Conservation (phyloP, 2,888 invertebrate species). For the Drymonia ruficornis region DNA sequence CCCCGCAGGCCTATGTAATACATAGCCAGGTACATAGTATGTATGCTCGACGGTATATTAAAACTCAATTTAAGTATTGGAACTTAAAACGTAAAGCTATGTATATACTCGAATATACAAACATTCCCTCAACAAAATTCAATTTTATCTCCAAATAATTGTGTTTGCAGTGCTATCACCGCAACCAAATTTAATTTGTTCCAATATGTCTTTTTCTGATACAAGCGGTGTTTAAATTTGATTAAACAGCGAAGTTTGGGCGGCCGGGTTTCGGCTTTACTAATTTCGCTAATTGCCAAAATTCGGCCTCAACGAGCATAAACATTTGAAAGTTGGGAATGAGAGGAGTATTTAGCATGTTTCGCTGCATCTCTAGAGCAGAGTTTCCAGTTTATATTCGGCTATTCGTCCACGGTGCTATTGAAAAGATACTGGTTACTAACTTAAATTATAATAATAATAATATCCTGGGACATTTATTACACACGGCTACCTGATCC, state of each 20-base stretch:
- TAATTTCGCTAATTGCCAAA: constrained; percentile 44
- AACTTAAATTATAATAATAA: too few relatives aligned
- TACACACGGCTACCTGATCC: too few relatives aligned
- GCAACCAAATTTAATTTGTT: constrained; percentile 25
- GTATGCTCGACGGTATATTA: too few relatives aligned
- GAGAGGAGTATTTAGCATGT: not conserved
- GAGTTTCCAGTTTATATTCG: not conserved
- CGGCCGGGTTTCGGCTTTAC: constrained; percentile 31
- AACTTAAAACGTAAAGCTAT: not conserved
- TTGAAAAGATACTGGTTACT: too few relatives aligned
- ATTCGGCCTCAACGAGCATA: constrained; percentile 39
- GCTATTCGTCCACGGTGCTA: too few relatives aligned
- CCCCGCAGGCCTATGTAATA: too few relatives aligned
- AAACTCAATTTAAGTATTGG: too few relatives aligned
- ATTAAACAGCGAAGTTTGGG: constrained; percentile 7
- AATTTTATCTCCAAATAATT: constrained; percentile 17
- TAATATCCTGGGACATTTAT: too few relatives aligned
- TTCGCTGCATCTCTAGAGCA: not conserved
- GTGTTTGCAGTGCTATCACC: constrained; percentile 32
- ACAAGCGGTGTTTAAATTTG: constrained; percentile 2
- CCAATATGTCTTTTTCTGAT: constrained; percentile 34
- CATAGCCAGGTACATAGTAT: too few relatives aligned
- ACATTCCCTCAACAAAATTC: not conserved
- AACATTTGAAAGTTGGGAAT: constrained; percentile 40
- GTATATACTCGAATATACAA: constrained; percentile 2